Base-by-base conservation (phyloP, 2,888 invertebrate species). In the Neocrepidodera transversa region DNA sequence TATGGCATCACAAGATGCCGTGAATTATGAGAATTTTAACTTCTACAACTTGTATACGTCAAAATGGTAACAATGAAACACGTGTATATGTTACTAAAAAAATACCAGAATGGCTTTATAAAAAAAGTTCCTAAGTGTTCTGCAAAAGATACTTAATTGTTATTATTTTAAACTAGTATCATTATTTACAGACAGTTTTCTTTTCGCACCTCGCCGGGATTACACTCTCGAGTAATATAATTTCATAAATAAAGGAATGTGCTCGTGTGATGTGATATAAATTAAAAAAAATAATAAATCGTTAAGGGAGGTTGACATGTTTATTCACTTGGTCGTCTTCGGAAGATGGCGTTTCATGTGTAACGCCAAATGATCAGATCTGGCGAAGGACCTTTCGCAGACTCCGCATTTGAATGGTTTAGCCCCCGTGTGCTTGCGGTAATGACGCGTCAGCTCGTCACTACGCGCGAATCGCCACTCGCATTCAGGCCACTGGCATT, bases 301-400 rank as follows among this genome's bases (percentile, higher is more conserved):
- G 40, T 16, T 47, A 51, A 60, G 50, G 35, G 48, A 49, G 32
- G 18, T 48, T 35, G 36, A 56, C 14, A 48, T 23, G 40, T 56
- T 48, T 52, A 7, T 52, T 75, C 73, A 88, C 85, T 89, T 90
- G 71, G 87, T 83, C 67, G 89, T 86, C 84, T 96, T 97, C 71
- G 96, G 97, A 77, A 95, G 85, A 82, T 97, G 97, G 70, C 96
- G 85, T 83, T 97, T 97, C 94, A 95, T 95, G 83, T 97, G 97
- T 71, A 97, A 83, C 53, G 96, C 96, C 75, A 97, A 86, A 82
- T 97, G 97, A 82, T 97, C 97, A 64, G 95, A 95, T 63, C 97
- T 85, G 51, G 96, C 95, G 82, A 97, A 97, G 63, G 95, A 95
- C 48, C 96, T 86, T 79, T 96, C 95, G 80, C 97, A 97, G 57